Conservation (phyloP, 1,140 invertebrate species). For the Camponotus pennsylvanicus region DNA sequence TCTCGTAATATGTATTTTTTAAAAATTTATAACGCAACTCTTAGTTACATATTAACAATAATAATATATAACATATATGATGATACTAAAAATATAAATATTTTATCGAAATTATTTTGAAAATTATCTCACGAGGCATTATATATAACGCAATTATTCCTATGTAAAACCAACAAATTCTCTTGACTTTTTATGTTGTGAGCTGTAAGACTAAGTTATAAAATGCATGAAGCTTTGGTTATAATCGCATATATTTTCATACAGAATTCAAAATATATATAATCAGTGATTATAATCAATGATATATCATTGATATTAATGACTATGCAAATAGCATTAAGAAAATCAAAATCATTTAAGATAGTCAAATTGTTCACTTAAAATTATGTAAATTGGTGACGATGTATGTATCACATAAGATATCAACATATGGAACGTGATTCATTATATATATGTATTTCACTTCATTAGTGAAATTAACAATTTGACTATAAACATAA, state of each 20-base stretch:
- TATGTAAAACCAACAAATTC: conserved; percentile 23
- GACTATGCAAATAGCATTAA: conserved; percentile 31
- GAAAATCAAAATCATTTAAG: conserved; percentile 24
- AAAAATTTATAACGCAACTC: background rate
- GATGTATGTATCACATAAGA: background rate
- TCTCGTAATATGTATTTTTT: background rate
- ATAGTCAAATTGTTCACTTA: conserved; percentile 50
- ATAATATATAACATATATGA: background rate
- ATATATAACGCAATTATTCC: conserved; percentile 39
- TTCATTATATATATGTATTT: background rate
- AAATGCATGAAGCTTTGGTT: conserved; percentile 54
- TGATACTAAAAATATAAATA: background rate
- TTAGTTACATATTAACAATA: background rate
- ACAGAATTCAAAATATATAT: conserved; percentile 8
- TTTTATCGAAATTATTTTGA: background rate
- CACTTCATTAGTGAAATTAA: conserved; percentile 17
- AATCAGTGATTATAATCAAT: conserved; percentile 20
- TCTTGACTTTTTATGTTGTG: conserved; percentile 48
- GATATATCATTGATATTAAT: conserved; percentile 25
- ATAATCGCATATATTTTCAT: conserved; percentile 27
- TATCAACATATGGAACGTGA: conserved; percentile 20
- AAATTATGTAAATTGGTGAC: background rate
- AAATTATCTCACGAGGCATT: conserved; percentile 18
- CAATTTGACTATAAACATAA: conserved; percentile 64
- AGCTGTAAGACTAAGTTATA: conserved; percentile 47